phyloP scores from a whole-genome alignment of 2,888 invertebrate species.

The Steinernema hermaphroditum region DNA sequence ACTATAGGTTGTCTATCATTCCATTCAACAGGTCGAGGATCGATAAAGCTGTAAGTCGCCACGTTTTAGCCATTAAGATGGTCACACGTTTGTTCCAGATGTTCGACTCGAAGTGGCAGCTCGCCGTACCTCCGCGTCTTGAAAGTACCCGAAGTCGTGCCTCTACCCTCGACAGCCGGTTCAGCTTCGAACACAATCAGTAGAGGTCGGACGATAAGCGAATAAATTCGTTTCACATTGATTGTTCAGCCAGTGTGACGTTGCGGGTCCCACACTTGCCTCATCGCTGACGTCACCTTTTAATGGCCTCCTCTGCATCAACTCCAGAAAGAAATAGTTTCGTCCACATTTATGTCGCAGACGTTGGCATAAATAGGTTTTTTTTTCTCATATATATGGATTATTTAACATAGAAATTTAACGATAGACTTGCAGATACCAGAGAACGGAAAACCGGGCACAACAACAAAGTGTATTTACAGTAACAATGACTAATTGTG shows the following conservation, averaged over 20 bases:
- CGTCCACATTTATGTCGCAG: no score
- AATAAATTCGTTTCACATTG: background rate
- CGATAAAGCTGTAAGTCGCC: background rate
- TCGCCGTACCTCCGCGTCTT: slow-evolving; percentile 6
- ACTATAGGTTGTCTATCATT: background rate
- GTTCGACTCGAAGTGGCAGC: slow-evolving; percentile 16
- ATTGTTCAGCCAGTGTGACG: background rate
- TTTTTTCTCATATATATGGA: background rate
- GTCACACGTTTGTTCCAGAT: background rate
- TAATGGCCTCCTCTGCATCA: no score
- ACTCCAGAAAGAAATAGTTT: no score
- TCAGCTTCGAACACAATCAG: slow-evolving; percentile 3
- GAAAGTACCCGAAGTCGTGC: slow-evolving; percentile 4
- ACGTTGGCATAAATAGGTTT: background rate
- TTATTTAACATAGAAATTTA: slow-evolving; percentile 22
- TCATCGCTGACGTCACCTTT: background rate
- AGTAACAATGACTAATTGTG: background rate
- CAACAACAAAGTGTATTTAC: slow-evolving; percentile 30
- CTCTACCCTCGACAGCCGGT: slow-evolving; percentile 9
- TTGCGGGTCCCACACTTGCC: background rate
- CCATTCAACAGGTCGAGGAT: background rate
- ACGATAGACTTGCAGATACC: slow-evolving; percentile 23
- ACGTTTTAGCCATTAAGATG: background rate
- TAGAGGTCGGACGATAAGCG: background rate
- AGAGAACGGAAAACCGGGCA: slow-evolving; percentile 26